Conservation (phyloP, 92 coral and sea anemone species). For the Paramuricea clavata region DNA sequence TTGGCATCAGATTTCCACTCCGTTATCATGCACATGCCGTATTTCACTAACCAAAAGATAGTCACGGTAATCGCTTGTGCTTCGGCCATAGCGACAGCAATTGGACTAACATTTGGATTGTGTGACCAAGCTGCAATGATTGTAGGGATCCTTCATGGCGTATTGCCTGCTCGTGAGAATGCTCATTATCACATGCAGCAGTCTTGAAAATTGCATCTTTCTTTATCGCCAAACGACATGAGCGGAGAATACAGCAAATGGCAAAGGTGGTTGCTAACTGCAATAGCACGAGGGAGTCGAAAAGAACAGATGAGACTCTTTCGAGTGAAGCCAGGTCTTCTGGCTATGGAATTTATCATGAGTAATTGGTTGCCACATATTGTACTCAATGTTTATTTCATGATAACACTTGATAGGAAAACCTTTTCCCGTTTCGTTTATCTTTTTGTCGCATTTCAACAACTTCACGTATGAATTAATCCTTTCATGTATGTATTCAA, state of each 20-base stretch:
- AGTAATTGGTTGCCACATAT: conserved; percentile 26
- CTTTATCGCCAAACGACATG: conserved; percentile 20
- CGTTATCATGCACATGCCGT: conserved; percentile 20
- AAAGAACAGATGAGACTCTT: too few species aligned
- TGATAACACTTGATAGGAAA: neutral
- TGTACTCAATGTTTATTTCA: neutral
- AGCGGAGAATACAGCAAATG: neutral
- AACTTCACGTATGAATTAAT: conserved; percentile 22
- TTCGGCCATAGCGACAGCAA: neutral
- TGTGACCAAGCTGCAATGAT: neutral
- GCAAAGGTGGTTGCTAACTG: neutral
- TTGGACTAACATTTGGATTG: neutral
- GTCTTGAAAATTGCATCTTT: conserved; percentile 19
- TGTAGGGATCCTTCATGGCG: neutral
- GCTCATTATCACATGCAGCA: neutral
- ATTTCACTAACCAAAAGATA: neutral
- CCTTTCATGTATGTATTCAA: conserved; percentile 33
- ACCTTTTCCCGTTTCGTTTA: neutral
- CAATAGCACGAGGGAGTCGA: neutral
- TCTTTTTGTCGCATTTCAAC: conserved; percentile 6
- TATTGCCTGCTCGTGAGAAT: neutral
- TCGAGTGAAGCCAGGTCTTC: too few species aligned
- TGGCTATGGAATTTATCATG: neutral
- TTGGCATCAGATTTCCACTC: conserved; percentile 48
- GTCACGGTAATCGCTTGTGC: neutral